A percentile compares a stretch with the other conserved stretches of the same genome.
Conservation (phyloP, 2,797 vertebrate species). For the Acanthurus lineatus region DNA sequence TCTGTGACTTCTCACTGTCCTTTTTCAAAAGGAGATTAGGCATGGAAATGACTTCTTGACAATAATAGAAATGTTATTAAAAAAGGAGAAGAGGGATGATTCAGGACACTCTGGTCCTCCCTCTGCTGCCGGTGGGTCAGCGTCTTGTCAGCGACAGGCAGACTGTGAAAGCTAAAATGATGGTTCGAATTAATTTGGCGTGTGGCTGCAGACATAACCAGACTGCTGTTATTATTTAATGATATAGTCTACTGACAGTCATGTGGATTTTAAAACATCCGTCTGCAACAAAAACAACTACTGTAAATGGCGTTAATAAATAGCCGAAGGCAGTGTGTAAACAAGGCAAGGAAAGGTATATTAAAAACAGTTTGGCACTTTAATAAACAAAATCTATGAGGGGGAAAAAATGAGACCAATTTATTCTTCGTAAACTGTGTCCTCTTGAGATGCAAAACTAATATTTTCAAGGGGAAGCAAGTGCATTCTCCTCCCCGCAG, state of each 20-base stretch:
- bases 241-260: conserved; percentile 15
- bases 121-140: conserved; percentile 8
- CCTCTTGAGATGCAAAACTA: conserved; percentile 42
- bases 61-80: conserved; percentile 62
- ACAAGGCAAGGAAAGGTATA: no score
- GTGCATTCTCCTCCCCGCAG: not conserved
- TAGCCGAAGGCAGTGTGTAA: conserved; percentile 24
- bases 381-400: conserved; percentile 28
- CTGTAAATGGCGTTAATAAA: conserved; percentile 30
- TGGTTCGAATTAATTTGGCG: conserved; percentile 17
- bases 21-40: conserved; percentile 67
- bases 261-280: conserved; percentile 17
- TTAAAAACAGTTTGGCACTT: conserved; percentile 4
- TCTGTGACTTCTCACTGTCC: conserved; percentile 55
- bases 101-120: conserved; percentile 23
- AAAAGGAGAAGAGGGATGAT: conserved; percentile 2
- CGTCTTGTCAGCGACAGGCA: conserved; percentile 24
- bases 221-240: not conserved
- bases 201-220: conserved; percentile 18
- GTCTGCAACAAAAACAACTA: conserved; percentile 5
- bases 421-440: conserved; percentile 33
- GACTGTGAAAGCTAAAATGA: conserved; percentile 19
- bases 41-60: conserved; percentile 64
- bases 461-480: conserved; percentile 39
- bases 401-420: conserved; percentile 6